Evolutionary conservation across 2,888 invertebrate species (phyloP).

Genomic region (Chloroclysta siterata): DNA sequence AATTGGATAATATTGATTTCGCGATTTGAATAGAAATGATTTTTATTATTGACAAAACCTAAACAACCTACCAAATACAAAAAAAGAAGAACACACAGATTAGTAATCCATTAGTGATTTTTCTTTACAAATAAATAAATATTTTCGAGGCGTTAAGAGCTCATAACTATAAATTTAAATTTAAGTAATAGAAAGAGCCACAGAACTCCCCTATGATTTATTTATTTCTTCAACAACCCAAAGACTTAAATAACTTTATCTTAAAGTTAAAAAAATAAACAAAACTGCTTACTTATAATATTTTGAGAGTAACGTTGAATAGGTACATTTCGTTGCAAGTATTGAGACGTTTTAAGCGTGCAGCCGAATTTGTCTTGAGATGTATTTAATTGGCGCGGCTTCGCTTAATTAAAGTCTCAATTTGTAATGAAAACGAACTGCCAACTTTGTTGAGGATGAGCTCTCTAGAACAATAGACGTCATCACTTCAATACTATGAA

Average conservation of each 20-base stretch:
- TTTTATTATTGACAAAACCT: too few relatives aligned
- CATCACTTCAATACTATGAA: slow-evolving; percentile 5
- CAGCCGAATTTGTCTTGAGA: slow-evolving; percentile 12
- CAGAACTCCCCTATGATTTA: neutral
- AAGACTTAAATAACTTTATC: neutral
- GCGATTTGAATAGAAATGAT: too few relatives aligned
- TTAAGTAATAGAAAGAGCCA: neutral
- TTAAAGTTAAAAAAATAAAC: too few relatives aligned
- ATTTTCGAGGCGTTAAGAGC: too few relatives aligned
- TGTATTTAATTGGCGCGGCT: slow-evolving; percentile 25
- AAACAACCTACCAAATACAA: too few relatives aligned
- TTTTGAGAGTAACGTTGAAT: neutral
- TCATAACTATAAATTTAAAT: too few relatives aligned
- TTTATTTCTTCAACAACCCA: neutral
- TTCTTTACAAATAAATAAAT: too few relatives aligned
- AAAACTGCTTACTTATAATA: neutral
- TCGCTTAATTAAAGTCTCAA: slow-evolving; percentile 29
- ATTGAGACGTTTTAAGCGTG: slow-evolving; percentile 6
- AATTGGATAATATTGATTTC: too few relatives aligned
- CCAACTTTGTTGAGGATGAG: slow-evolving; percentile 13
- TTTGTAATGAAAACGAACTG: slow-evolving; percentile 27
- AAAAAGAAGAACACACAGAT: too few relatives aligned
- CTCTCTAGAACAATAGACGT: slow-evolving; percentile 1
- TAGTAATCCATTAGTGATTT: too few relatives aligned
- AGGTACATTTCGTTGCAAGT: neutral